A percentile compares a stretch with the other conserved stretches of the same genome.
Conservation (phyloP, 2,113 vertebrate species). For the Mirounga angustirostris region DNA sequence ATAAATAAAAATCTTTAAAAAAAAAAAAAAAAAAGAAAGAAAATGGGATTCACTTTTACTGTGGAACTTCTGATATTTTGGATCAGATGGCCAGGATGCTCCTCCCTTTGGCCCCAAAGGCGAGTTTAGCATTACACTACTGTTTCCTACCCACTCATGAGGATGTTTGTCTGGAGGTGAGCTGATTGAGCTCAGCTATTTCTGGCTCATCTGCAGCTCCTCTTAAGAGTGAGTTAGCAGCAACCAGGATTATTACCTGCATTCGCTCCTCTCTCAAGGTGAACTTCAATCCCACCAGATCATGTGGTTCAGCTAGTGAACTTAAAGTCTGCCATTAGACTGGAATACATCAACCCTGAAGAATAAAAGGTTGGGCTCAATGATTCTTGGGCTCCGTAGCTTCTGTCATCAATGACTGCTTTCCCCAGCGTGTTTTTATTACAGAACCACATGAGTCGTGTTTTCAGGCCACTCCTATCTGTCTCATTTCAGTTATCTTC, state of each 20-base stretch:
- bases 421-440: not conserved
- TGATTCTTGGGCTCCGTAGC: not conserved
- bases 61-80: not conserved
- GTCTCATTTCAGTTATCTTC: not conserved
- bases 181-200: not conserved
- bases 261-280: not conserved
- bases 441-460: not conserved
- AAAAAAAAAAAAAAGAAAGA: not conserved
- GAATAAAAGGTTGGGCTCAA: not conserved
- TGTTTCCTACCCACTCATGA: not conserved
- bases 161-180: not conserved
- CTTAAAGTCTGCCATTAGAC: not conserved
- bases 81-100: not conserved
- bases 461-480: not conserved
- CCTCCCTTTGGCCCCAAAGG: not conserved
- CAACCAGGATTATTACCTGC: not conserved
- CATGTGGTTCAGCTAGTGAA: not conserved
- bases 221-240: not conserved
- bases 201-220: not conserved
- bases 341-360: not conserved
- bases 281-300: not conserved
- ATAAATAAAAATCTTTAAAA: no score
- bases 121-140: not conserved
- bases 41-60: slow-evolving; percentile 35
- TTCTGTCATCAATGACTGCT: not conserved